phyloP scores from a whole-genome alignment of 2,113 vertebrate genomes.

The Platycercus adscitus region DNA sequence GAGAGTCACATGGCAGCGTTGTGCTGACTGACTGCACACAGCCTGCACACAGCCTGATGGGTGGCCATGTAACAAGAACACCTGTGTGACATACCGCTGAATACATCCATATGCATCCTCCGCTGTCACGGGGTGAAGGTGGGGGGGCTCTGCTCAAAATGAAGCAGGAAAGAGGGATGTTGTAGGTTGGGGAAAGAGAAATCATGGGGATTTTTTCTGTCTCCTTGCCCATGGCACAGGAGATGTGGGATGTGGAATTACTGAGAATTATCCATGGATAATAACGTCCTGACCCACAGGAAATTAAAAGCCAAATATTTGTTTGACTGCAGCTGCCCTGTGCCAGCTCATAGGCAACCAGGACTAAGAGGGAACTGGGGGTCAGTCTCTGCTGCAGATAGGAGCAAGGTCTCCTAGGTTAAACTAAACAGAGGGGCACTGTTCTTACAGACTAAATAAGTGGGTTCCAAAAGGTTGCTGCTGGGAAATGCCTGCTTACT shows the following conservation, averaged over 20 bases:
- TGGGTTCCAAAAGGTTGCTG: not conserved
- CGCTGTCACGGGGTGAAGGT: not conserved
- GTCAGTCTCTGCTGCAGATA: not conserved
- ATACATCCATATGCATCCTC: not conserved
- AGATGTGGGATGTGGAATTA: not conserved
- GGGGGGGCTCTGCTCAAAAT: not conserved
- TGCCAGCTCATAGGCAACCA: not conserved
- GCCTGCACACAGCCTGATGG: too few relatives aligned
- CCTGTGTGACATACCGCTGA: rapidly evolving
- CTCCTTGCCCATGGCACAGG: not conserved
- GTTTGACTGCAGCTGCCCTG: not conserved
- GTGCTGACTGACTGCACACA: not conserved
- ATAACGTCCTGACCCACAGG: too few relatives aligned
- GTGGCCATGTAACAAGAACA: not conserved
- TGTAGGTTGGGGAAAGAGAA: not conserved
- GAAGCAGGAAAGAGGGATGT: not conserved
- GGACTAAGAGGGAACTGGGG: not conserved
- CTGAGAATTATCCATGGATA: not conserved
- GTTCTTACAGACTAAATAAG: not conserved
- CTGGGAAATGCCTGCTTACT: not conserved
- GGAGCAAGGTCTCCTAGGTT: not conserved
- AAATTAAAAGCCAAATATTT: not conserved
- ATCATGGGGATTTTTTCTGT: not conserved
- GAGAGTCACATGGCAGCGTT: rapidly evolving
- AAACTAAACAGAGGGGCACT: not conserved